A percentile compares a stretch with the other conserved stretches of the same genome.
Conservation (phyloP, 2,888 invertebrate species). For the Carterocephalus palaemon region DNA sequence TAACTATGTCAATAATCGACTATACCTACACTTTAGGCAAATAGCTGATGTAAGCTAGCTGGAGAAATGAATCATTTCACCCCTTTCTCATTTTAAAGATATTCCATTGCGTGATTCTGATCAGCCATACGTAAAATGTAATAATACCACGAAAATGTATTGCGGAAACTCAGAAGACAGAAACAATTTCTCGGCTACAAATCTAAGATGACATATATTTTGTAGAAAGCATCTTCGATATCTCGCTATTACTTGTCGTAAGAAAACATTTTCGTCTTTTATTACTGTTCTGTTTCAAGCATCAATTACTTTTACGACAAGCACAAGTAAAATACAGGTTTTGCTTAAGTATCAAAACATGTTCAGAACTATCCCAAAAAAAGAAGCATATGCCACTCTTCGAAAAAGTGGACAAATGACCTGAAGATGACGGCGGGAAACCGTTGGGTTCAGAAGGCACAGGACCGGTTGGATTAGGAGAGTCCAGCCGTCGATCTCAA, state of each 20-base stretch:
- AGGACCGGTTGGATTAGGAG: too few relatives aligned
- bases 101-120: constrained; percentile 35
- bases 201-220: constrained; percentile 52
- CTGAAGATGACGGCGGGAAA: too few relatives aligned
- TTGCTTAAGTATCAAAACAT: too few relatives aligned
- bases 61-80: constrained; percentile 24
- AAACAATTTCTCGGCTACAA: constrained; percentile 56
- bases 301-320: constrained; percentile 45
- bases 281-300: constrained; percentile 41
- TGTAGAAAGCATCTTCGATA: constrained; percentile 48
- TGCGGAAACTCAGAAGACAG: constrained; percentile 40
- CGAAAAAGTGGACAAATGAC: too few relatives aligned
- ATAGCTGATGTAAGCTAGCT: constrained; percentile 3
- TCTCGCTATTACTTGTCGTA: constrained; percentile 45
- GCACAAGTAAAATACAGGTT: not conserved
- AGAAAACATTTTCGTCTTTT: constrained; percentile 45
- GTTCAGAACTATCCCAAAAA: too few relatives aligned
- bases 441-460: too few relatives aligned
- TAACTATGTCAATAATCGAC: too few relatives aligned
- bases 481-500: too few relatives aligned
- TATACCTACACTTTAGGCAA: not conserved
- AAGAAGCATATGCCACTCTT: too few relatives aligned
- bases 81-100: constrained; percentile 29
- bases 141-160: constrained; percentile 44
- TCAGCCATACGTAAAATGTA: constrained; percentile 43